A percentile compares a stretch with the other conserved stretches of the same genome.
phyloP scores from a whole-genome alignment of 2,113 vertebrate species.

The Pyxicephalus adspersus region DNA sequence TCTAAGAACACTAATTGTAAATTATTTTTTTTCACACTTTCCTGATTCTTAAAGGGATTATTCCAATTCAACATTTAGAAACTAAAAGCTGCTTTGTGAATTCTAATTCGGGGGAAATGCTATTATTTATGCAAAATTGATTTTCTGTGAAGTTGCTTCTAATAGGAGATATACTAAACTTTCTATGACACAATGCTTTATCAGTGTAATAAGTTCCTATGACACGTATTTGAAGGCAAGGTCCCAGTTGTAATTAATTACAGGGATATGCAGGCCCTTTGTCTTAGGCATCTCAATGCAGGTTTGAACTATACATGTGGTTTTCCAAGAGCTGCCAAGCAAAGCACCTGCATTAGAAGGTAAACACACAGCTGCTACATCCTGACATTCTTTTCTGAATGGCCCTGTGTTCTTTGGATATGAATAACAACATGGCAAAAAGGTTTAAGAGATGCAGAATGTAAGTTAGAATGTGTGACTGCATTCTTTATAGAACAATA shows the following conservation, averaged over 20 bases:
- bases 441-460: slow-evolving; percentile 17
- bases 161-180: not conserved
- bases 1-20: no score
- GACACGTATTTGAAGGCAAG: not conserved
- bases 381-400: slow-evolving; percentile 53
- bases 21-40: no score
- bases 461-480: slow-evolving; percentile 32
- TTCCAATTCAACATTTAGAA: no score
- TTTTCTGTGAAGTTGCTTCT: not conserved
- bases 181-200: not conserved
- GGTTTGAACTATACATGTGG: slow-evolving; percentile 63
- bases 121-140: no score
- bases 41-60: no score
- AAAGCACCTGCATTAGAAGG: slow-evolving; percentile 58
- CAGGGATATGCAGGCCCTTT: slow-evolving; percentile 13
- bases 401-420: not conserved
- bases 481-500: slow-evolving; percentile 49
- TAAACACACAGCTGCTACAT: slow-evolving; percentile 57
- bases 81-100: no score
- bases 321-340: slow-evolving; percentile 61
- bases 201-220: not conserved
- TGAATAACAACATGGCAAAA: slow-evolving; percentile 41
- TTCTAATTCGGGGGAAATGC: no score
- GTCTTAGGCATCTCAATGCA: slow-evolving; percentile 54
- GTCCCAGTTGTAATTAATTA: slow-evolving; percentile 22